phyloP scores from a whole-genome alignment of 2,888 invertebrate species.

The Oxycera nigricornis region DNA sequence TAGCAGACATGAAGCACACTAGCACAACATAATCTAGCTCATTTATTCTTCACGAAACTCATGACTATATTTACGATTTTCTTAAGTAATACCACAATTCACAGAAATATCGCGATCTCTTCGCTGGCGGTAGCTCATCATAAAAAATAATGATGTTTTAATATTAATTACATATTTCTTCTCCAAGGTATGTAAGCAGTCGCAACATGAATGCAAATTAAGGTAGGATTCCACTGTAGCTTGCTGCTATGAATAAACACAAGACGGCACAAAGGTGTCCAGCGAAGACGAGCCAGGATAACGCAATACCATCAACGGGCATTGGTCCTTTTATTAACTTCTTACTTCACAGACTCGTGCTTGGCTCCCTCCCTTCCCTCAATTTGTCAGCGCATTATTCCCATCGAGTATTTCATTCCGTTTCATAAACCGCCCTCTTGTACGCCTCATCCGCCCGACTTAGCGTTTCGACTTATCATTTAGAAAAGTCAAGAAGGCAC shows the following conservation, averaged over 20 bases:
- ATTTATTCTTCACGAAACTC: too few relatives aligned
- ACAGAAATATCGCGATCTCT: neutral
- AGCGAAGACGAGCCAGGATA: neutral
- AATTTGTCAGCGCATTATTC: neutral
- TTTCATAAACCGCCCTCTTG: neutral
- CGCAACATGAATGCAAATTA: conserved; percentile 12
- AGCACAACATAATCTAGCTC: too few relatives aligned
- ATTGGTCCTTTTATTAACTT: neutral
- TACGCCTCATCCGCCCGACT: neutral
- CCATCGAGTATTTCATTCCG: neutral
- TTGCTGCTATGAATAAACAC: neutral
- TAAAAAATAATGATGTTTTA: neutral
- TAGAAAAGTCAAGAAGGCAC: neutral
- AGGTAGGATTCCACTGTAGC: neutral
- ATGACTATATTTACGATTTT: too few relatives aligned
- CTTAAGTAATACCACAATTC: neutral
- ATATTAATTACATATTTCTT: conserved; percentile 20
- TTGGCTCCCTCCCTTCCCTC: neutral
- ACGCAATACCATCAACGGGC: neutral
- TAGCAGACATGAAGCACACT: too few relatives aligned
- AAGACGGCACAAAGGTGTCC: neutral
- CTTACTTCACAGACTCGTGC: too few relatives aligned
- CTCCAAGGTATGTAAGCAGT: neutral
- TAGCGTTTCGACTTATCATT: neutral
- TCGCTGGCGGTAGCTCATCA: neutral